phyloP scores from a whole-genome alignment of 2,797 vertebrate species.

The Lepus townsendii region DNA sequence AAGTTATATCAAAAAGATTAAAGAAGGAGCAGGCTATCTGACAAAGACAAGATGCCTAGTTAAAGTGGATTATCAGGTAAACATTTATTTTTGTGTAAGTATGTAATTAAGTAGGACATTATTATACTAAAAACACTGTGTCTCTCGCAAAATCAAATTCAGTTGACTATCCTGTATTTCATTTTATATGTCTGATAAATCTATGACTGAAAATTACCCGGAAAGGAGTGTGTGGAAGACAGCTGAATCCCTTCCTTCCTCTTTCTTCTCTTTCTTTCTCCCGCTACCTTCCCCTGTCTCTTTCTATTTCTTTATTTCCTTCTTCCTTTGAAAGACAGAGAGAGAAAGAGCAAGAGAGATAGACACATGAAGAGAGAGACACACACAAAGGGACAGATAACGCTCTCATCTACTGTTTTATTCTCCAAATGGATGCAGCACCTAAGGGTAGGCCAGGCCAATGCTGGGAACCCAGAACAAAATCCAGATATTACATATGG shows the following conservation, averaged over 20 bases:
- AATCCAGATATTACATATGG: too few relatives aligned
- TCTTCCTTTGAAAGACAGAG: too few relatives aligned
- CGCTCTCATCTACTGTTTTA: too few relatives aligned
- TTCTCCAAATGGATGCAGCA: too few relatives aligned
- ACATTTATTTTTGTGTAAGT: not conserved
- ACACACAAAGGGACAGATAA: too few relatives aligned
- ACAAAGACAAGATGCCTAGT: not conserved
- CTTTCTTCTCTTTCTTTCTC: too few relatives aligned
- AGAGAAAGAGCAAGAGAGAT: too few relatives aligned
- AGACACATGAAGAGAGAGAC: too few relatives aligned
- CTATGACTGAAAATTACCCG: not conserved
- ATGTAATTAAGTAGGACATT: not conserved
- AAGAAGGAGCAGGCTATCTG: not conserved
- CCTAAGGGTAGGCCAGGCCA: too few relatives aligned
- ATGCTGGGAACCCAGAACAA: too few relatives aligned
- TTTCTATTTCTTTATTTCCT: too few relatives aligned
- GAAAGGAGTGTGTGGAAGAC: not conserved
- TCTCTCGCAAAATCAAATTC: conserved; percentile 19
- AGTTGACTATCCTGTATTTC: not conserved
- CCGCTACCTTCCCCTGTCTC: too few relatives aligned
- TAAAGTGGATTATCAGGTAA: conserved; percentile 15
- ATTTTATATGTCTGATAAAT: not conserved
- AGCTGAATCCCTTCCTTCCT: not conserved
- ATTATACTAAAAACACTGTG: not conserved
- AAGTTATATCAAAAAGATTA: not conserved